Base-by-base conservation (phyloP, 2,797 vertebrate genomes). In the Takifugu ocellatus region DNA sequence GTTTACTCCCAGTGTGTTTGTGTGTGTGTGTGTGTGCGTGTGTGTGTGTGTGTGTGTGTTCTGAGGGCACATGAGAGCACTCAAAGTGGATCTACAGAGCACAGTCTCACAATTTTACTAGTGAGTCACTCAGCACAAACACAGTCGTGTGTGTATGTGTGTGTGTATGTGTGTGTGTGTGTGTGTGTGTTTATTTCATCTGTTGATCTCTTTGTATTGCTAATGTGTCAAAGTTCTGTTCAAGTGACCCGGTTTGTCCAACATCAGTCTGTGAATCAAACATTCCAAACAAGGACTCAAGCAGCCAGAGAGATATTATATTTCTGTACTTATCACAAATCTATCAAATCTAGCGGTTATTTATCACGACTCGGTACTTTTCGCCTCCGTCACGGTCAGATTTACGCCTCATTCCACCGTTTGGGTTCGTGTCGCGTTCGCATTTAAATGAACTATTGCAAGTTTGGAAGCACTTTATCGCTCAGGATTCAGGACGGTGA, bases 381-480 rank as follows among this genome's bases (percentile, higher is more conserved):
- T 46, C 49, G 42, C 24, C 65, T 52, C 53, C 42, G 25, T 15
- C 49, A 16, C 27, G 12, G 26, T n/a, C 49, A 29, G 26, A 16
- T 9, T 50, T 27, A 6, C 48, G 12, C 25, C 24, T 15, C 12
- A 6, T 42, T 24, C 51, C 67, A 39, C 61, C 44, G 74, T 77
- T 21, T 56, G 63, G 81, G 77, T 70, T 56, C 3, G 52, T 29
- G 69, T 16, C 36, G 16, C 72, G 71, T 76, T 75, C 61, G 49
- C 70, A 56, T 74, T 75, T 54, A 51, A 69, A 76, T 72, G 63
- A 81, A 82, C 80, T 88, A 78, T 84, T 78, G 78, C 80, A 86
- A 88, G 83, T 88, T 87, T 76, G 81, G 85, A 89, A 89, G 89
- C 89, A 90, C 89, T 91, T 91, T 91, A 90, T 80, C 78, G 82